Evolutionary conservation across 1,140 invertebrate species (phyloP).

Genomic region (Apocrypta bakeri): DNA sequence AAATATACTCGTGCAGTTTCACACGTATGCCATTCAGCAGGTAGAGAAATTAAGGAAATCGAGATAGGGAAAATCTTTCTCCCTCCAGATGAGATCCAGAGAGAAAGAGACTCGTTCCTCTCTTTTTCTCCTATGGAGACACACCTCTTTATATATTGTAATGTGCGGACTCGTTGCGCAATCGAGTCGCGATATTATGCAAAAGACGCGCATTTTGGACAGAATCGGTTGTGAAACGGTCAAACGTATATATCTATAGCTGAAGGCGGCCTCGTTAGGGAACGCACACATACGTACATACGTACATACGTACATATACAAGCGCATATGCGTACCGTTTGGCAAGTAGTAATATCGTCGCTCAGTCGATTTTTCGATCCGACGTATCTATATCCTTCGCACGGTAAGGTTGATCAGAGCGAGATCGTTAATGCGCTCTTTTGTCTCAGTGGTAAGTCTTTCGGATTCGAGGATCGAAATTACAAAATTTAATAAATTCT

Average conservation of each 20-base stretch:
- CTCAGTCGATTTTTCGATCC: too few species aligned
- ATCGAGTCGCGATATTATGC: slow-evolving; percentile 9
- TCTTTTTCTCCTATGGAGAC: too few species aligned
- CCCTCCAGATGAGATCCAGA: background rate
- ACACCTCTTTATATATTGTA: background rate
- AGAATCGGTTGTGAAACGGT: slow-evolving; percentile 24
- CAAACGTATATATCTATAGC: slow-evolving; percentile 18
- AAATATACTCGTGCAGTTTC: too few species aligned
- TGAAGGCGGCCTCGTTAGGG: slow-evolving; percentile 16
- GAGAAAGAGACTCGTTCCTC: background rate
- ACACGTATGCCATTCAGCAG: too few species aligned
- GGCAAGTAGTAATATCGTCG: background rate
- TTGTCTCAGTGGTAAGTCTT: too few species aligned
- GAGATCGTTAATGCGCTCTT: too few species aligned
- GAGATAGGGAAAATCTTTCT: too few species aligned
- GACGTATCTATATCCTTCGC: too few species aligned
- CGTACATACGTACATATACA: background rate
- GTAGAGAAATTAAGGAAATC: too few species aligned
- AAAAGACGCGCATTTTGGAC: slow-evolving; percentile 39
- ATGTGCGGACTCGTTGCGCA: background rate
- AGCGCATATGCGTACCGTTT: background rate
- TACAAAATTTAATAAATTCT: too few species aligned
- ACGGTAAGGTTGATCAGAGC: too few species aligned
- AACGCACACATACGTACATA: background rate
- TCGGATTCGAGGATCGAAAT: too few species aligned